Percentiles rank a stretch among this genome's conserved stretches.
These are phyloP conservation scores for Drosophila ustulata DNA, from an alignment of 2,888 invertebrate genomes.

Conservation along the genomic window DNA sequence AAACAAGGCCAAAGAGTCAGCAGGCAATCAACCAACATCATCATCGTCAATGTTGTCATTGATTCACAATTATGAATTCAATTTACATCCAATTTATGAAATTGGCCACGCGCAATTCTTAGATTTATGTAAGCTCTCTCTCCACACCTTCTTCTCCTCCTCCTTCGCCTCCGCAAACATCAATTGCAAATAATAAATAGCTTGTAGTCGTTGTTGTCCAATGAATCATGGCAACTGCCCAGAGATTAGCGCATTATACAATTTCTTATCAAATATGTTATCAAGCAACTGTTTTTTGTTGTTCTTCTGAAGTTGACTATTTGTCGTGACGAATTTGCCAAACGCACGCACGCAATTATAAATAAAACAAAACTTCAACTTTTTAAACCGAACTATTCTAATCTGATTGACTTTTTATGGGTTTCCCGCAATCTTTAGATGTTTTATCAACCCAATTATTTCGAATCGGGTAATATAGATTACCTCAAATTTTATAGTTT, in stretches of 20 bases:
- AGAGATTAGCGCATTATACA: slow-evolving; percentile 61
- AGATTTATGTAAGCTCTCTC: slow-evolving; percentile 46
- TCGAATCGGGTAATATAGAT: not conserved
- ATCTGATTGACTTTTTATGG: not conserved
- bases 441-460: not conserved
- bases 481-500: not conserved
- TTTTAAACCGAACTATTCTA: slow-evolving; percentile 2
- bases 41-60: slow-evolving; percentile 12
- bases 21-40: slow-evolving; percentile 17
- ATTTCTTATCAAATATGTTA: slow-evolving; percentile 63
- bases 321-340: slow-evolving; percentile 33
- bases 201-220: slow-evolving; percentile 17
- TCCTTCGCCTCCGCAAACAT: not conserved
- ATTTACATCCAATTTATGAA: slow-evolving; percentile 2
- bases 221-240: slow-evolving; percentile 56
- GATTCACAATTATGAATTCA: slow-evolving; percentile 24
- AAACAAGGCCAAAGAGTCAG: slow-evolving; percentile 17
- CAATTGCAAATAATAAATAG: slow-evolving; percentile 11
- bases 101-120: slow-evolving; percentile 15
- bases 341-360: slow-evolving; percentile 12
- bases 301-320: not conserved
- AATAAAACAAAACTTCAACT: not conserved
- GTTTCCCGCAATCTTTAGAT: not conserved
- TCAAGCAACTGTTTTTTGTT: slow-evolving; percentile 42
- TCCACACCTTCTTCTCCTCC: not conserved